These are phyloP conservation scores for Actinia tenebrosa DNA, from an alignment of 64 coral and sea anemone genomes.

Conservation along the genomic window DNA sequence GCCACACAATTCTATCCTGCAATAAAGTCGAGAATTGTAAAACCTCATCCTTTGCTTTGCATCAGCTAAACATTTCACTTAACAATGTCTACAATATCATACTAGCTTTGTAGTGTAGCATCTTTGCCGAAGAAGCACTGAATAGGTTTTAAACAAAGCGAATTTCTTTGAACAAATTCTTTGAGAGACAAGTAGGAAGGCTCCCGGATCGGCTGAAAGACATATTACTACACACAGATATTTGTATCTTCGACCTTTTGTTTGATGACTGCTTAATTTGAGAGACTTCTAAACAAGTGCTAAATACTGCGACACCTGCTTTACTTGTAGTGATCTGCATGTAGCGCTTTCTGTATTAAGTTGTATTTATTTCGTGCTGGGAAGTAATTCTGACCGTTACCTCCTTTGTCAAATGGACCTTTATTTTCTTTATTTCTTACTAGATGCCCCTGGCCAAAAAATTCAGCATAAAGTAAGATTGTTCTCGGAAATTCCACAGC, in stretches of 20 bases:
- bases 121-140: too few relatives aligned
- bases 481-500: background rate
- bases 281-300: background rate
- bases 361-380: background rate
- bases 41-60: too few relatives aligned
- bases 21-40: too few relatives aligned
- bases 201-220: background rate
- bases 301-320: background rate
- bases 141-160: background rate
- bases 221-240: background rate
- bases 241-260: background rate
- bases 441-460: background rate
- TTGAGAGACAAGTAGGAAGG: background rate
- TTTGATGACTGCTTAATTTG: constrained; percentile 6
- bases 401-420: background rate
- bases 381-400: background rate
- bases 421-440: background rate
- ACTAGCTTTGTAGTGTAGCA: background rate
- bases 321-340: background rate
- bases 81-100: too few relatives aligned
- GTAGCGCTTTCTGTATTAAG: background rate
- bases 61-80: too few relatives aligned
- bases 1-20: too few relatives aligned
- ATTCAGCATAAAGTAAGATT: background rate
- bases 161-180: background rate